Evolutionary conservation across 2,797 vertebrate genomes (phyloP).

Genomic region (Ctenopoma multispine): DNA sequence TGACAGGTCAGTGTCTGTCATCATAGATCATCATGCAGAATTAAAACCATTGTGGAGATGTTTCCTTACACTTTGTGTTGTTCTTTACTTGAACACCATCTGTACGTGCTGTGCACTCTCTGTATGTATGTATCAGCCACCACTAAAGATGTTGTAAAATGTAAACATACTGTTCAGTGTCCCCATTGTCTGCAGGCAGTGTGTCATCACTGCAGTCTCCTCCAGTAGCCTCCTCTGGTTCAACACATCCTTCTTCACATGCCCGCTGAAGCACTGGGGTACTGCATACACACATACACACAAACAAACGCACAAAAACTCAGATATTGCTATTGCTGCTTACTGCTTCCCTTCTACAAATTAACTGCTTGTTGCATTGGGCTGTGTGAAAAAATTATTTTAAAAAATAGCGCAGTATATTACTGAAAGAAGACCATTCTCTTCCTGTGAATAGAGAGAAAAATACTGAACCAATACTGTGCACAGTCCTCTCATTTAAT

Average conservation of each 20-base stretch:
- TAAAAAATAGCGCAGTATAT: conserved; percentile 2
- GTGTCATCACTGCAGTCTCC: conserved; percentile 74
- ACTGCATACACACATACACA: conserved; percentile 61
- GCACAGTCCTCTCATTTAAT: conserved; percentile 49
- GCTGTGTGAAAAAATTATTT: conserved; percentile 19
- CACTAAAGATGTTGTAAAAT: neutral
- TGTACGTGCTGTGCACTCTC: neutral
- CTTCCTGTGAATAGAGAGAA: conserved; percentile 27
- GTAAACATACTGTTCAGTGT: conserved; percentile 76
- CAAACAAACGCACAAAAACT: conserved; percentile 19
- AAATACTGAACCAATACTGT: conserved; percentile 37
- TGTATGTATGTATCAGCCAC: neutral
- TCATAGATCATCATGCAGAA: too few relatives aligned
- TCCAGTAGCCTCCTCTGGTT: conserved; percentile 70
- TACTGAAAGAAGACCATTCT: conserved; percentile 31
- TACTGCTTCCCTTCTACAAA: conserved; percentile 29
- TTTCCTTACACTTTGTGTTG: neutral
- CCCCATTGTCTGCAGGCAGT: conserved; percentile 70
- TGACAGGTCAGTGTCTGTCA: neutral
- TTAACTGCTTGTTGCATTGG: conserved; percentile 27
- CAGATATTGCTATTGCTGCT: conserved; percentile 35
- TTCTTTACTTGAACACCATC: neutral
- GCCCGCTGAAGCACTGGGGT: conserved; percentile 47
- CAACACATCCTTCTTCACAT: conserved; percentile 76
- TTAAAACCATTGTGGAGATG: neutral